Conservation (phyloP, 2,888 invertebrate genomes). For the Yponomeuta cagnagella region DNA sequence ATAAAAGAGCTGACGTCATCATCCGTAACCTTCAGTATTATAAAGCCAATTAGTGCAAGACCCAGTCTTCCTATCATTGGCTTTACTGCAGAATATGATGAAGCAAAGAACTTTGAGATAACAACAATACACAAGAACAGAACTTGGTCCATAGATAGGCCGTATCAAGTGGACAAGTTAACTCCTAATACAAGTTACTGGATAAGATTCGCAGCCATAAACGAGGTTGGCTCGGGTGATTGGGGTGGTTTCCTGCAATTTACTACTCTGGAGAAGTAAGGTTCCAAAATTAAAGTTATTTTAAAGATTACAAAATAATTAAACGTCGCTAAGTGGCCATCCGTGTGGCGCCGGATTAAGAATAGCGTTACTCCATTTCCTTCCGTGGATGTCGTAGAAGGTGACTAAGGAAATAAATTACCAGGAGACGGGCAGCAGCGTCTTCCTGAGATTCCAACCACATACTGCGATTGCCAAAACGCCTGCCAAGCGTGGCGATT, state of each 20-base stretch:
- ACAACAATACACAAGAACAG: constrained; percentile 54
- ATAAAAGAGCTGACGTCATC: constrained; percentile 33
- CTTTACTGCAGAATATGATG: constrained; percentile 53
- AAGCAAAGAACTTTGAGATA: constrained; percentile 39
- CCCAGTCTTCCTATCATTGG: constrained; percentile 45
- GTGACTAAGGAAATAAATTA: too few relatives aligned
- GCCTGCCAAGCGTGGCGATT: too few relatives aligned
- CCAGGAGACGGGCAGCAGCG: too few relatives aligned
- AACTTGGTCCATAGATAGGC: constrained; percentile 52
- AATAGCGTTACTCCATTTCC: too few relatives aligned
- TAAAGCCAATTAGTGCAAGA: constrained; percentile 30
- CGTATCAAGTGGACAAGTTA: constrained; percentile 46
- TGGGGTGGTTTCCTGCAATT: constrained; percentile 35
- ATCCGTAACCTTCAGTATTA: constrained; percentile 44
- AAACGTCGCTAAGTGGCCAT: too few relatives aligned
- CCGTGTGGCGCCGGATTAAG: too few relatives aligned
- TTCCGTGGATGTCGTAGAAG: too few relatives aligned
- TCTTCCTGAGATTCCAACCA: too few relatives aligned
- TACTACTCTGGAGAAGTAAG: constrained; percentile 45
- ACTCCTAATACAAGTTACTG: constrained; percentile 48
- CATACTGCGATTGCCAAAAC: too few relatives aligned
- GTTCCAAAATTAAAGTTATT: constrained; percentile 31
- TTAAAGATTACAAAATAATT: background rate
- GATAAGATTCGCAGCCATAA: constrained; percentile 54
- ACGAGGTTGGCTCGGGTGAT: constrained; percentile 46